Evolutionary conservation across 2,888 invertebrate genomes (phyloP).

Genomic region (Opisthograptis luteolata): DNA sequence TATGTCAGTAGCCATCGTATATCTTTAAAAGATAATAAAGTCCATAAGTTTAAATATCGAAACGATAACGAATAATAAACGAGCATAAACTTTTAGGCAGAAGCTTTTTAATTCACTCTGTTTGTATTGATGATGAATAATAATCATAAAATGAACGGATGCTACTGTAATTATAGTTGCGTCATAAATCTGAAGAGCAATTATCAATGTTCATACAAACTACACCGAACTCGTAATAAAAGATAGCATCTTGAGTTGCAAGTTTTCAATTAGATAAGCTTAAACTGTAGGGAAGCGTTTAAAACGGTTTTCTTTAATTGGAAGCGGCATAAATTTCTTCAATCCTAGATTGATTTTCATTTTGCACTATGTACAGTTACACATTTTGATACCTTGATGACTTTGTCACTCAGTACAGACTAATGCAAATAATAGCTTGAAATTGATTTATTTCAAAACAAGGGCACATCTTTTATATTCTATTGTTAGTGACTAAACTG

Average conservation of each 20-base stretch:
- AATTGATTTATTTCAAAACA: too few species aligned
- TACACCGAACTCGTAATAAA: background rate
- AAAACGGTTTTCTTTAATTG: too few species aligned
- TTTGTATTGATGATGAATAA: constrained; percentile 12
- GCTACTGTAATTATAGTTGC: constrained; percentile 17
- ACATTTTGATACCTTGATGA: too few species aligned
- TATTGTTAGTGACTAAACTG: too few species aligned
- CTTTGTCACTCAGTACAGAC: too few species aligned
- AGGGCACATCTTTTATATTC: too few species aligned
- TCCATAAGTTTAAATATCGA: constrained; percentile 22
- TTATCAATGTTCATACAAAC: too few species aligned
- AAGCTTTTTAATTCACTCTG: constrained; percentile 11
- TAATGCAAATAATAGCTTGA: too few species aligned
- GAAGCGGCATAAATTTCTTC: too few species aligned
- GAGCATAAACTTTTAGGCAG: constrained; percentile 4
- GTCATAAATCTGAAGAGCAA: constrained; percentile 6
- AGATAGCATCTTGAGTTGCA: background rate
- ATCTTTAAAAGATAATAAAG: constrained; percentile 14
- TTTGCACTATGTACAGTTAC: too few species aligned
- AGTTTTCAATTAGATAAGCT: background rate
- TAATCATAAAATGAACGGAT: constrained; percentile 1
- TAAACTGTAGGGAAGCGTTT: background rate
- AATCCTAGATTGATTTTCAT: too few species aligned
- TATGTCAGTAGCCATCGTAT: constrained; percentile 10
- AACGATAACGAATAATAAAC: constrained; percentile 11